Base-by-base conservation (phyloP, 2,113 vertebrate genomes). In the Ophiodon elongatus region DNA sequence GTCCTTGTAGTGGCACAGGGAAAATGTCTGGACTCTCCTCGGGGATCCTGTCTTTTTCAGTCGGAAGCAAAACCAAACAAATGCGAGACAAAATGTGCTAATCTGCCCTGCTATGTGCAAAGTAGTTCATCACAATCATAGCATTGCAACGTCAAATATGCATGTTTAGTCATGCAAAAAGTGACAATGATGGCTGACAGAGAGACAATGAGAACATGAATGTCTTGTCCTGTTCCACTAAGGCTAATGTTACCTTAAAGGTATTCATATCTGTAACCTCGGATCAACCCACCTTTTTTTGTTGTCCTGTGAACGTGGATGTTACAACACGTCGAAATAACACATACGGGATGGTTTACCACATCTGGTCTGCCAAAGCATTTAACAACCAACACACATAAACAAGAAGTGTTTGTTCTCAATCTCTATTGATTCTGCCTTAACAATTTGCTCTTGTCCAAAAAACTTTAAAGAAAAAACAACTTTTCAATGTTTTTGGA, bases 21-120 rank as follows among this genome's bases (percentile, higher is more conserved):
- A 37, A 80, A 78, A 92, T 59, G 54, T 80, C 73, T 78, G 63
- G 65, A 64, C 68, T 85, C 72, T 75, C 45, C 33, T 65, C 1
- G 0, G 52, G 73, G 70, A 64, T 71, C 56, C 65, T 85, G 76
- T 17, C 4, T 60, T 63, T 73, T 37, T 71, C 50, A 66, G 63
- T 13, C 0, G 65, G 50, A 77, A 63, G 59, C 56, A 56, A 67
- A 79, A 63, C n/a, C 54, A 77, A n/a, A 68, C 50, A 84, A 76
- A 69, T 79, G 6, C 0, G 66, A 84, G 76, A 71, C 62, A 63
- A 78, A 78, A 71, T 29, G 50, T 19, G 25, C 31, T 52, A 80
- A 90, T 73, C 72, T 4, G 1, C 41, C 27, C 37, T 4, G 17
- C 56, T 68, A 29, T 75, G 68, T 83, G 65, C 54, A 54, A 59